phyloP scores from a whole-genome alignment of 2,888 invertebrate species.

The Macrophya alboannulata region DNA sequence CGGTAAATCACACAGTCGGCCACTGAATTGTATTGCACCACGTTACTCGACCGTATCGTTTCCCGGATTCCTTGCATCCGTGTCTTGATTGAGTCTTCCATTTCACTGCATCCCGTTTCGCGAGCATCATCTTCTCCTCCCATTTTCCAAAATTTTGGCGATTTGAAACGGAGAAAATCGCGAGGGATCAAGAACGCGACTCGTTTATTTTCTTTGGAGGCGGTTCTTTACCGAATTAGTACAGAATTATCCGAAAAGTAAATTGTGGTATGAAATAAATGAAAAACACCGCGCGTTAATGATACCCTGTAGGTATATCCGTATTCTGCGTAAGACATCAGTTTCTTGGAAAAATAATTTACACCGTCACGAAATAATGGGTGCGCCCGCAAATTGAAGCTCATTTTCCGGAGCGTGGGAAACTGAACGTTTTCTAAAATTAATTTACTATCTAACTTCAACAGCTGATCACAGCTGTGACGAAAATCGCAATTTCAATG shows the following conservation, averaged over 20 bases:
- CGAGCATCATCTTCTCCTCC: background rate
- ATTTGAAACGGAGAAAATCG: background rate
- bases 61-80: background rate
- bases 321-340: background rate
- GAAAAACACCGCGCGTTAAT: background rate
- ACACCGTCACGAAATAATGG: conserved; percentile 23
- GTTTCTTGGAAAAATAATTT: conserved; percentile 41
- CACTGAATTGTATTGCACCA: background rate
- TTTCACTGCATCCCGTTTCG: background rate
- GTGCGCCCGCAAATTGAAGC: conserved; percentile 11
- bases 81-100: background rate
- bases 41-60: conserved; percentile 13
- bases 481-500: background rate
- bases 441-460: background rate
- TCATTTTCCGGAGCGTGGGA: conserved; percentile 47
- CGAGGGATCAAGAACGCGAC: background rate
- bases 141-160: background rate
- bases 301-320: background rate
- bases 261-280: background rate
- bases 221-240: background rate
- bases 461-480: background rate
- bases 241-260: background rate
- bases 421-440: background rate
- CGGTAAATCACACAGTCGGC: conserved; percentile 38
- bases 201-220: no score